Percentiles rank a stretch among this genome's conserved stretches.
phyloP scores from a whole-genome alignment of 2,888 invertebrate species.

The Acholoe squamosa region DNA sequence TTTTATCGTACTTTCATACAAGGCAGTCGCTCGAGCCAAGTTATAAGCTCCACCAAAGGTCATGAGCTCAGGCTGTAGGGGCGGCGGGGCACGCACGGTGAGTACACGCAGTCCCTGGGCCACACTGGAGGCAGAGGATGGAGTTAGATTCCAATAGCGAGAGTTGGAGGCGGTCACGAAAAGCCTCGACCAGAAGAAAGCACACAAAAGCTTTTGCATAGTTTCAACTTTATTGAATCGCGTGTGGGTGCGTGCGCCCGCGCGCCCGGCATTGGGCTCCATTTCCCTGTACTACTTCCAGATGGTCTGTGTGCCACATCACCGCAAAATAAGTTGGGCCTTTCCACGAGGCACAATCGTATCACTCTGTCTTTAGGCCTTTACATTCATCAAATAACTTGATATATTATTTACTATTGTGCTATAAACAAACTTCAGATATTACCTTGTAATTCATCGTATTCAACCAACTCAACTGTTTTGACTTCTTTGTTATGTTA shows the following conservation, averaged over 20 bases:
- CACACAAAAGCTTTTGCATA: neutral
- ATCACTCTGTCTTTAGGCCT: no score
- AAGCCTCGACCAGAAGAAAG: neutral
- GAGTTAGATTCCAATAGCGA: neutral
- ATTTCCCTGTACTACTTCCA: no score
- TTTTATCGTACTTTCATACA: no score
- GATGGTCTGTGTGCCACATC: no score
- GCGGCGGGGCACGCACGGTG: neutral
- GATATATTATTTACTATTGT: no score
- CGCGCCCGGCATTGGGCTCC: neutral
- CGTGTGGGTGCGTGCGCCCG: neutral
- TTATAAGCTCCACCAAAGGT: neutral
- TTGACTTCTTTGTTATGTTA: no score
- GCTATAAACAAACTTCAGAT: no score
- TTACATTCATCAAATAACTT: no score
- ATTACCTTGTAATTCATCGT: no score
- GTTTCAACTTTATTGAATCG: constrained; percentile 23
- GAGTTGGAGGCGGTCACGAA: neutral
- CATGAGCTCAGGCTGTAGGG: neutral
- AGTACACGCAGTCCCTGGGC: neutral
- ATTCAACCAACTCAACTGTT: no score
- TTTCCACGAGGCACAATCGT: no score
- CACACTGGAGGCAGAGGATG: neutral
- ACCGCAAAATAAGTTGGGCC: no score
- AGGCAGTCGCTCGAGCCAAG: neutral